Conservation (phyloP, 2,113 vertebrate species). For the Podarcis cretensis region DNA sequence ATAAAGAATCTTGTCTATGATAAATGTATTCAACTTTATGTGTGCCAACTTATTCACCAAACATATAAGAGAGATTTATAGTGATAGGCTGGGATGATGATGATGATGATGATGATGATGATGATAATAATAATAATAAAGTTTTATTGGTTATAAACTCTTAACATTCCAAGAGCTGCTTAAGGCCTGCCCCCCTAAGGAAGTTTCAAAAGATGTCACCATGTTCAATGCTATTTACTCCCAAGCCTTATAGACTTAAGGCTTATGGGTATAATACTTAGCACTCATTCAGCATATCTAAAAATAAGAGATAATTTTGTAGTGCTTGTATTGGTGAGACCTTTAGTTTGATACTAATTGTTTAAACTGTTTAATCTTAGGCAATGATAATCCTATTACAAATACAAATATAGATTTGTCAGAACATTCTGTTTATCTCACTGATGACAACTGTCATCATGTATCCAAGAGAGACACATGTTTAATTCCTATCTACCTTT, state of each 20-base stretch:
- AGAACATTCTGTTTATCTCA: not conserved
- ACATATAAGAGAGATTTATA: not conserved
- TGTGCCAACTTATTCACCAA: too few species aligned
- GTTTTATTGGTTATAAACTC: too few species aligned
- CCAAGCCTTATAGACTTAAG: not conserved
- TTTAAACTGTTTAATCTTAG: slow-evolving; percentile 23
- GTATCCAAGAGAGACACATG: not conserved
- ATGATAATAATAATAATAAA: too few species aligned
- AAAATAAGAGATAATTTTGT: not conserved
- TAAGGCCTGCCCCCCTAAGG: not conserved
- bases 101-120: too few species aligned
- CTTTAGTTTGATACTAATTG: not conserved
- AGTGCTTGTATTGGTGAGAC: not conserved
- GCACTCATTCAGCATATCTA: slow-evolving; percentile 20
- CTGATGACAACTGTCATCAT: not conserved
- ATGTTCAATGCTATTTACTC: not conserved
- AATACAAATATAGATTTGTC: not conserved
- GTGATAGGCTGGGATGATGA: not conserved
- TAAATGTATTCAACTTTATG: not conserved
- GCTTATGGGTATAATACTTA: not conserved
- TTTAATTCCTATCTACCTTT: slow-evolving; percentile 20
- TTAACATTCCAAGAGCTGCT: not conserved
- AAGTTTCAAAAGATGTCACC: not conserved
- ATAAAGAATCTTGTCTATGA: not conserved
- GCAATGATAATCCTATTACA: slow-evolving; percentile 10